Evolutionary conservation across 2,797 vertebrate species (phyloP).

Genomic region (Scarus forsteni): DNA sequence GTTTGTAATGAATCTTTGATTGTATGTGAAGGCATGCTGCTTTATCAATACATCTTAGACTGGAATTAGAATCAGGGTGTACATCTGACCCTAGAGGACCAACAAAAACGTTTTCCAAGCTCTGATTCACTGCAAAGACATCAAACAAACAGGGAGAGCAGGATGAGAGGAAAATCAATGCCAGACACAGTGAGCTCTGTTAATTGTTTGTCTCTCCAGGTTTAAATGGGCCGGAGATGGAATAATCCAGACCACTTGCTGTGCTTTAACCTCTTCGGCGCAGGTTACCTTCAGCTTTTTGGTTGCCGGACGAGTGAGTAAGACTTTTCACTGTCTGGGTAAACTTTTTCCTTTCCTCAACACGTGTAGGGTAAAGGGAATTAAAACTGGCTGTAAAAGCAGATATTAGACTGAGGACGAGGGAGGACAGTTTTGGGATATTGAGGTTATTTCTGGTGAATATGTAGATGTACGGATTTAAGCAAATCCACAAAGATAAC

Average conservation of each 20-base stretch:
- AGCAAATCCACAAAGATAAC: slow-evolving; percentile 46
- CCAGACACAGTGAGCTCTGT: slow-evolving; percentile 28
- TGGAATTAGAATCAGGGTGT: slow-evolving; percentile 26
- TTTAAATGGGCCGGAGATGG: slow-evolving; percentile 49
- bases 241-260: slow-evolving; percentile 41
- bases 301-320: slow-evolving; percentile 3
- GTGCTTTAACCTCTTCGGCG: slow-evolving; percentile 33
- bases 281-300: slow-evolving; percentile 17
- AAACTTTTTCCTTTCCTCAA: slow-evolving; percentile 39
- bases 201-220: slow-evolving; percentile 54
- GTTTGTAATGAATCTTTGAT: slow-evolving; percentile 22
- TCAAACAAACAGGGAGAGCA: slow-evolving; percentile 17
- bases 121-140: slow-evolving; percentile 12
- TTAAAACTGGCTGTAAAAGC: slow-evolving; percentile 40
- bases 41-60: neutral
- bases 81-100: slow-evolving; percentile 10
- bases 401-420: slow-evolving; percentile 53
- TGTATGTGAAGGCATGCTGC: slow-evolving; percentile 2
- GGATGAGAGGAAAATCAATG: slow-evolving; percentile 47
- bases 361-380: slow-evolving; percentile 38
- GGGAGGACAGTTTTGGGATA: slow-evolving; percentile 41
- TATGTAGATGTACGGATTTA: slow-evolving; percentile 34
- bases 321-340: slow-evolving; percentile 22
- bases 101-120: slow-evolving; percentile 16
- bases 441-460: slow-evolving; percentile 43